A percentile compares a stretch with the other conserved stretches of the same genome.
Evolutionary conservation across 2,888 invertebrate species (phyloP).

Genomic region (Drosophila stalkeri): DNA sequence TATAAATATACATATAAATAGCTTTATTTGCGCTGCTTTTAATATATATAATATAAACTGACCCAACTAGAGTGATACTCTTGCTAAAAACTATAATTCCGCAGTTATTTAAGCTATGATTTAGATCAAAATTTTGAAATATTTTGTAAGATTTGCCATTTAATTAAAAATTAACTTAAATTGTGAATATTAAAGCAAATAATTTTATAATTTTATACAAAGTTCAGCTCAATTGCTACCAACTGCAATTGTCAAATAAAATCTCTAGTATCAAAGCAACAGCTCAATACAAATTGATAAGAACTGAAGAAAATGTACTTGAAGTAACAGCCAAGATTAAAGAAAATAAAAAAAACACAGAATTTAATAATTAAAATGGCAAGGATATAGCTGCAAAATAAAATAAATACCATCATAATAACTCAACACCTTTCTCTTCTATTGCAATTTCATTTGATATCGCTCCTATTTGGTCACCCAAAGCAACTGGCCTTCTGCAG

Average conservation of each 20-base stretch:
- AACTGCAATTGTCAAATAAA: not conserved
- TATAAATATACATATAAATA: slow-evolving; percentile 11
- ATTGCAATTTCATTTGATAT: not conserved
- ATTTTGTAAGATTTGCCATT: not conserved
- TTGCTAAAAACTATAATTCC: not conserved
- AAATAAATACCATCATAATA: not conserved
- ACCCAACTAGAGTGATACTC: not conserved
- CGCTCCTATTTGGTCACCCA: not conserved
- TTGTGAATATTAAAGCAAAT: not conserved
- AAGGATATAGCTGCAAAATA: not conserved
- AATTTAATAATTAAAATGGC: no score
- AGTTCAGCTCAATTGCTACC: not conserved
- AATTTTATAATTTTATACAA: not conserved
- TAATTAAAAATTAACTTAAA: not conserved
- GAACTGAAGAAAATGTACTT: not conserved
- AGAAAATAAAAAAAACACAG: no score
- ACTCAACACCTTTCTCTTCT: not conserved
- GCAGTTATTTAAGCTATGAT: not conserved
- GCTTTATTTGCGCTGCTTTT: not conserved
- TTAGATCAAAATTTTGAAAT: not conserved
- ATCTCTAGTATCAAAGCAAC: not conserved
- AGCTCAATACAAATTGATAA: not conserved
- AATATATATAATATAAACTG: not conserved
- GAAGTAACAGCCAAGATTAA: no score
- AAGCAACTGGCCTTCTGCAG: not conserved